Evolutionary conservation across 2,113 vertebrate species (phyloP).

Genomic region (Tachuris rubrigastra): DNA sequence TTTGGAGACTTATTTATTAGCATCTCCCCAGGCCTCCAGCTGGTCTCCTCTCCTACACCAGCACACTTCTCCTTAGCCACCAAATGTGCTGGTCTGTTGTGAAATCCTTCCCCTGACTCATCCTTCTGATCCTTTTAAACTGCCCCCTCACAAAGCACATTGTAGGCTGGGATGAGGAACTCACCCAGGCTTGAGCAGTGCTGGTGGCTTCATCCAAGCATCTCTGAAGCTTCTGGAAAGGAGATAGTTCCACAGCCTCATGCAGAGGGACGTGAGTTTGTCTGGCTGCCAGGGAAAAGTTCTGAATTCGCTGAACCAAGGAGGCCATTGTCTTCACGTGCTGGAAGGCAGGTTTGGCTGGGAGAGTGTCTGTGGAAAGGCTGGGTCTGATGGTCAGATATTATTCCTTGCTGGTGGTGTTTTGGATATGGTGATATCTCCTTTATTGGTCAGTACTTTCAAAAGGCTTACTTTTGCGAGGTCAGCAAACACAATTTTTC

Average conservation of each 20-base stretch:
- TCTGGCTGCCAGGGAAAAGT: background rate
- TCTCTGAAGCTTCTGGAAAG: background rate
- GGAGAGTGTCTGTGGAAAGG: background rate
- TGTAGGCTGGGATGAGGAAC: background rate
- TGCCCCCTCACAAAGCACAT: background rate
- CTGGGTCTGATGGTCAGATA: background rate
- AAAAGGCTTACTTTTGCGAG: background rate
- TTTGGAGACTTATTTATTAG: background rate
- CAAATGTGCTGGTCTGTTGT: background rate
- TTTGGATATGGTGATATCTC: background rate
- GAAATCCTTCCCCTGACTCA: slow-evolving; percentile 2
- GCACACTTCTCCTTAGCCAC: background rate
- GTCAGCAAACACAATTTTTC: background rate
- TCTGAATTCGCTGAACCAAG: background rate
- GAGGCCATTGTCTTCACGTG: background rate
- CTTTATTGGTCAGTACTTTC: background rate
- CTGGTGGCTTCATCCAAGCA: background rate
- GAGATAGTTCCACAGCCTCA: background rate
- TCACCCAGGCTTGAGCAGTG: background rate
- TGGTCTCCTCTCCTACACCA: background rate
- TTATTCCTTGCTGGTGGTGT: background rate
- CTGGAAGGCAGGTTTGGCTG: background rate
- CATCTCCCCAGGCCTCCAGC: background rate
- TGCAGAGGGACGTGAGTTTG: background rate
- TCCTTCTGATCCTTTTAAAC: background rate